A percentile compares a stretch with the other conserved stretches of the same genome.
Conservation (phyloP, 2,888 invertebrate species). For the Frankliniella intonsa region DNA sequence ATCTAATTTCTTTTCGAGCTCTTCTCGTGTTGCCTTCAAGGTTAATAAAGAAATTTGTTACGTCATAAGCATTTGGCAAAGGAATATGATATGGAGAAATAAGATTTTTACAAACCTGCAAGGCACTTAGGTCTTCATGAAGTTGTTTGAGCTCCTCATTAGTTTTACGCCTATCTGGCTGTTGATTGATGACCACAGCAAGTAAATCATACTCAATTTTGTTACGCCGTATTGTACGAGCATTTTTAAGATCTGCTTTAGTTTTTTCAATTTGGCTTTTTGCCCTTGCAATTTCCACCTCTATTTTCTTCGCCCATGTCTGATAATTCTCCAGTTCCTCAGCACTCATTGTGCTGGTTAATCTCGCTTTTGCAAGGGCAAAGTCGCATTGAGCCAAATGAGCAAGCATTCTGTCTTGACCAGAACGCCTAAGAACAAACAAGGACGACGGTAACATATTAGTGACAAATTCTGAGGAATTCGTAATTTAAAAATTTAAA, state of each 20-base stretch:
- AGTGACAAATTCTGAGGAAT: not conserved
- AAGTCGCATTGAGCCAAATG: conserved; percentile 85
- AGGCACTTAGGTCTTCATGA: conserved; percentile 65
- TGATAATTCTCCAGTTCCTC: conserved; percentile 79
- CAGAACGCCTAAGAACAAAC: conserved; percentile 15
- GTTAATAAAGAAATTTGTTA: conserved; percentile 1
- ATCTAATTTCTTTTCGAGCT: conserved; percentile 71
- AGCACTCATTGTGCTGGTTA: conserved; percentile 76
- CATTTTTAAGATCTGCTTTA: conserved; percentile 72
- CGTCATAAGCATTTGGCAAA: not conserved
- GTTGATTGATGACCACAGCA: conserved; percentile 83
- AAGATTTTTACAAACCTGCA: conserved; percentile 46
- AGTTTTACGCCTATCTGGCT: conserved; percentile 82
- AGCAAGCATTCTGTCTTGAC: conserved; percentile 73
- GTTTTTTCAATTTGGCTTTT: conserved; percentile 75
- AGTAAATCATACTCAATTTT: conserved; percentile 89
- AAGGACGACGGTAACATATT: not conserved
- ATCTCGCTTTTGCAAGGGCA: conserved; percentile 75
- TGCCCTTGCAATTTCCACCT: conserved; percentile 70
- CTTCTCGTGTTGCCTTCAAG: conserved; percentile 60
- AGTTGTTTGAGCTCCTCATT: conserved; percentile 61
- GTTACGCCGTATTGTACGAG: conserved; percentile 83
- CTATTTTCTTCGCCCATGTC: conserved; percentile 63
- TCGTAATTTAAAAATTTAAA: not conserved
- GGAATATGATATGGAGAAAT: not conserved